Evolutionary conservation across 2,113 vertebrate species (phyloP).

Genomic region (Forbesichthys agassizii): DNA sequence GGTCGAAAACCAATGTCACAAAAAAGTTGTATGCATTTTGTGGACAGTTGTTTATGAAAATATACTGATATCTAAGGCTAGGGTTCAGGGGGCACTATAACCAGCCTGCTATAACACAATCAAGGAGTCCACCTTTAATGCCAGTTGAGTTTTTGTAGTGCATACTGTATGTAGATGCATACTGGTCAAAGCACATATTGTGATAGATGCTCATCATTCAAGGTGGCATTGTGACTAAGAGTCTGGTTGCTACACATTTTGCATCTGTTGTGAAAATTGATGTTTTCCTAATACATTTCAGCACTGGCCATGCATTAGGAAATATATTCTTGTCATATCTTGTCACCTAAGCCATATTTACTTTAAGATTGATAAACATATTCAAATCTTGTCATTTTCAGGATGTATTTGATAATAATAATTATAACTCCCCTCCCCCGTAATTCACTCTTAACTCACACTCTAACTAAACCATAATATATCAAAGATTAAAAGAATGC

Average conservation of each 20-base stretch:
- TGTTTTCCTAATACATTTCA: neutral
- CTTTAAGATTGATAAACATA: neutral
- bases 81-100: too few species aligned
- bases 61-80: too few species aligned
- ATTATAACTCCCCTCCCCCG: neutral
- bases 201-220: constrained; percentile 20
- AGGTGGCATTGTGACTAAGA: constrained; percentile 19
- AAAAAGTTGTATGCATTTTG: too few species aligned
- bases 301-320: neutral
- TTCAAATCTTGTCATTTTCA: neutral
- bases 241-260: neutral
- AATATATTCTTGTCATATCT: neutral
- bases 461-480: too few species aligned
- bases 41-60: too few species aligned
- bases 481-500: neutral
- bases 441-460: too few species aligned
- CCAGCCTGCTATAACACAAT: too few species aligned
- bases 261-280: too few species aligned
- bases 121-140: neutral
- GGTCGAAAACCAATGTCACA: too few species aligned
- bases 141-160: constrained; percentile 3
- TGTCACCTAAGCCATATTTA: neutral
- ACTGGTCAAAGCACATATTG: neutral
- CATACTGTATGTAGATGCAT: neutral
- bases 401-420: neutral